Percentiles rank a stretch among this genome's conserved stretches.
phyloP scores from a whole-genome alignment of 2,113 vertebrate genomes.

The Vireo altiloquus region DNA sequence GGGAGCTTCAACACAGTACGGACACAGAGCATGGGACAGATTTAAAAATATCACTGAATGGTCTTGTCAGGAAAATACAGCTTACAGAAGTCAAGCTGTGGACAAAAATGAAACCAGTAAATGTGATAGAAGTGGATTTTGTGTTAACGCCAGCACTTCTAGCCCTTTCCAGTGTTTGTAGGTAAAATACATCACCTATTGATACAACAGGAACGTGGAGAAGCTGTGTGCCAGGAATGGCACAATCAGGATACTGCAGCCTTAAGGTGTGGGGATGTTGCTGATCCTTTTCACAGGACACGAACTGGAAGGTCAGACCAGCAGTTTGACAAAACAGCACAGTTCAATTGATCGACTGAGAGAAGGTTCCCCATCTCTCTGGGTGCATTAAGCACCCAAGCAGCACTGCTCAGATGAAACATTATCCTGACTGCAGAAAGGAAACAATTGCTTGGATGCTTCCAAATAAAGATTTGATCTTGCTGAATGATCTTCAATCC shows the following conservation, averaged over 20 bases:
- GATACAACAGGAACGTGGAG: neutral
- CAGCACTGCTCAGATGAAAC: neutral
- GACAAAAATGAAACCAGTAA: neutral
- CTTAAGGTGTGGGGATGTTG: neutral
- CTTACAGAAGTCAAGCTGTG: neutral
- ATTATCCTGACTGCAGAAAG: neutral
- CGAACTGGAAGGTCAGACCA: neutral
- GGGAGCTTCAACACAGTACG: neutral
- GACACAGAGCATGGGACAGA: neutral
- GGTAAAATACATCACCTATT: neutral
- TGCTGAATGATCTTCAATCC: neutral
- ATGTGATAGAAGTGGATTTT: neutral
- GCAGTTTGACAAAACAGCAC: neutral
- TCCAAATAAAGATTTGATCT: neutral
- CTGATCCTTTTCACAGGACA: neutral
- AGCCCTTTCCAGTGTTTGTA: neutral
- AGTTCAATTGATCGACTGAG: neutral
- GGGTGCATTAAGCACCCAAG: neutral
- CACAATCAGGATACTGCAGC: neutral
- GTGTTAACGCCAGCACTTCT: neutral
- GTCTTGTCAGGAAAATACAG: neutral
- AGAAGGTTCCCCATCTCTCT: neutral
- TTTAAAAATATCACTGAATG: neutral
- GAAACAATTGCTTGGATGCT: neutral
- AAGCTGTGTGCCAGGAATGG: neutral